phyloP scores from a whole-genome alignment of 2,113 vertebrate species.

The Oncorhynchus tshawytscha region DNA sequence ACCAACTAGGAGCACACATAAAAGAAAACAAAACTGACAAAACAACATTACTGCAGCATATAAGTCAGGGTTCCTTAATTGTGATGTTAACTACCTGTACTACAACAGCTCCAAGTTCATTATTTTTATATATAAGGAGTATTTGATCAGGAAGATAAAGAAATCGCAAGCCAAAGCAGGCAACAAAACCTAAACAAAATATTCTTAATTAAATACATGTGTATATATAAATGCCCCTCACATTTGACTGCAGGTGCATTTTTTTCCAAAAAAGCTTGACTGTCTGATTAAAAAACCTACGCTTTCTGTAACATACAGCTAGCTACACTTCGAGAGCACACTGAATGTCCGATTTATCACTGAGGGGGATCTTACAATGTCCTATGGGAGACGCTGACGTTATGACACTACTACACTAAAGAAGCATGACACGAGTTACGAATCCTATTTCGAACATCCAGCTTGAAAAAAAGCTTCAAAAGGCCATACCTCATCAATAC shows the following conservation, averaged over 20 bases:
- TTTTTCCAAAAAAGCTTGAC: conserved; percentile 56
- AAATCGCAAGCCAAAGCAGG: conserved; percentile 55
- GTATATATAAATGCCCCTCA: conserved; percentile 60
- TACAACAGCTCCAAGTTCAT: conserved; percentile 75
- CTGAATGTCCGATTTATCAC: conserved; percentile 35
- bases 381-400: conserved; percentile 27
- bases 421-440: conserved; percentile 36
- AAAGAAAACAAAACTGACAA: conserved; percentile 65
- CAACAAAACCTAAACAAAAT: conserved; percentile 59
- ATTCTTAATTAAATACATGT: conserved; percentile 53
- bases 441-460: conserved; percentile 44
- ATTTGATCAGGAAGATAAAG: conserved; percentile 49
- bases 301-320: conserved; percentile 17
- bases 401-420: conserved; percentile 1
- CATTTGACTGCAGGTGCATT: conserved; percentile 65
- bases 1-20: conserved; percentile 74
- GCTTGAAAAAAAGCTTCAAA: conserved; percentile 46
- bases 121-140: conserved; percentile 49
- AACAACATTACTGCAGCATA: conserved; percentile 77
- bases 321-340: conserved; percentile 36
- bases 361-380: conserved; percentile 20
- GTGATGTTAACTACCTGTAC: conserved; percentile 75
- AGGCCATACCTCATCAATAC: conserved; percentile 43
- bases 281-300: conserved; percentile 39
- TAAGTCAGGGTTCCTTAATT: conserved; percentile 80